A percentile compares a stretch with the other conserved stretches of the same genome.
Conservation (phyloP, 2,113 vertebrate species). For the Mobula birostris region DNA sequence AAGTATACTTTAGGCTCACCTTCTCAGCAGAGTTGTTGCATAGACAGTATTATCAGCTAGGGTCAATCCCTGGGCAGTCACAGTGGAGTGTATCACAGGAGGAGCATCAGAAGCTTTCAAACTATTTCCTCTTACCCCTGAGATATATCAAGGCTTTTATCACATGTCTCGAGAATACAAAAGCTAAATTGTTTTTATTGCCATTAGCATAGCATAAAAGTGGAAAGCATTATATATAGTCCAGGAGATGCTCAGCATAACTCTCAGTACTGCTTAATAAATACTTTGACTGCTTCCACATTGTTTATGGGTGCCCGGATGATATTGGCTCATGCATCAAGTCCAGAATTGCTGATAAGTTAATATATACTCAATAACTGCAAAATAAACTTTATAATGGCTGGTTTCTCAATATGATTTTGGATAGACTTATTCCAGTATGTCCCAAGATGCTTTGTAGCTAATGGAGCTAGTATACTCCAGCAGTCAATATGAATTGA, state of each 20-base stretch:
- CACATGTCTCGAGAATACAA: neutral
- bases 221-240: slow-evolving; percentile 20
- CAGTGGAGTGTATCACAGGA: neutral
- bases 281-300: slow-evolving; percentile 22
- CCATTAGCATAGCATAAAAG: slow-evolving; percentile 26
- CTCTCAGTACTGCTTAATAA: slow-evolving; percentile 15
- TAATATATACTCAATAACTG: slow-evolving; percentile 18
- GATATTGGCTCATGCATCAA: slow-evolving; percentile 19
- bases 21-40: too few species aligned
- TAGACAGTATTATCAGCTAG: neutral
- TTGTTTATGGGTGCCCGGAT: slow-evolving; percentile 33
- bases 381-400: slow-evolving; percentile 25
- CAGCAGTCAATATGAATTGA: slow-evolving; percentile 61
- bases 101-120: slow-evolving; percentile 13
- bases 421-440: neutral
- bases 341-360: neutral
- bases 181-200: slow-evolving; percentile 31
- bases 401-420: neutral
- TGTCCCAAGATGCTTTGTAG: slow-evolving; percentile 3
- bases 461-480: slow-evolving; percentile 26
- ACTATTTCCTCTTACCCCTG: slow-evolving; percentile 28
- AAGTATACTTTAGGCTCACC: slow-evolving; percentile 4
- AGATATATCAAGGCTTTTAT: slow-evolving; percentile 28
- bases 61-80: slow-evolving; percentile 14
- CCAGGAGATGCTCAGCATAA: slow-evolving; percentile 12